Conservation (phyloP, 1,140 invertebrate genomes). For the Drosophila orosa region DNA sequence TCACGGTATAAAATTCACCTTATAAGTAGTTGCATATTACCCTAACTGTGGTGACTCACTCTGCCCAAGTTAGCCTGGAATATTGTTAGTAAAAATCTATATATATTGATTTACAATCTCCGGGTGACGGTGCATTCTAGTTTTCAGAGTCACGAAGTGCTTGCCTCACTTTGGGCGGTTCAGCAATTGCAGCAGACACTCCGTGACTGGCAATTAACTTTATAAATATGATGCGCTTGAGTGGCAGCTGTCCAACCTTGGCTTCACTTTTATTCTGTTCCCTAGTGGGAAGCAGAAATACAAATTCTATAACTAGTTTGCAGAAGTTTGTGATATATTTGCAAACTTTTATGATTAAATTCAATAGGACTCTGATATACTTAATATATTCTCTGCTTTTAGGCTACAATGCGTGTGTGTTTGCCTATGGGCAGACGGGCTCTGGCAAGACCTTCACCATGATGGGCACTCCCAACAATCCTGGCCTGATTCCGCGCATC, state of each 20-base stretch:
- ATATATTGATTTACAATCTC: slow-evolving; percentile 15
- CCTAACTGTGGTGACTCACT: slow-evolving; percentile 1
- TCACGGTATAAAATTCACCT: background rate
- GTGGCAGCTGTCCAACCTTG: slow-evolving; percentile 24
- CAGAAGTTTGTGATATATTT: background rate
- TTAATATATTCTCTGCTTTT: background rate
- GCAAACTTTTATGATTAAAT: background rate
- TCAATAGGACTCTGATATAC: background rate
- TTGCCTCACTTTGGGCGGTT: slow-evolving; percentile 41
- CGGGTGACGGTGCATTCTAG: slow-evolving; percentile 25
- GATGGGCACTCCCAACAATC: slow-evolving; percentile 95
- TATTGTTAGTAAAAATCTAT: slow-evolving; percentile 1
- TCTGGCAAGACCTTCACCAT: slow-evolving; percentile 99
- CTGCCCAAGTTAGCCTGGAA: slow-evolving; percentile 1
- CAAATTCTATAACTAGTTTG: background rate
- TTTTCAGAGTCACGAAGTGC: slow-evolving; percentile 34
- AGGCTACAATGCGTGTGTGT: slow-evolving; percentile 99
- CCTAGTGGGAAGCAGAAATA: background rate
- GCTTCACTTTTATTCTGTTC: slow-evolving; percentile 13
- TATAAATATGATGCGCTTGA: slow-evolving; percentile 41
- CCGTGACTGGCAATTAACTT: slow-evolving; percentile 44
- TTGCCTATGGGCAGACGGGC: slow-evolving; percentile 92
- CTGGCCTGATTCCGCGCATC: slow-evolving; percentile 94
- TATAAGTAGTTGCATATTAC: slow-evolving; percentile 1
- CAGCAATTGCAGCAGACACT: slow-evolving; percentile 32